Conservation (phyloP, 2,797 vertebrate genomes). For the Thamnophis elegans region DNA sequence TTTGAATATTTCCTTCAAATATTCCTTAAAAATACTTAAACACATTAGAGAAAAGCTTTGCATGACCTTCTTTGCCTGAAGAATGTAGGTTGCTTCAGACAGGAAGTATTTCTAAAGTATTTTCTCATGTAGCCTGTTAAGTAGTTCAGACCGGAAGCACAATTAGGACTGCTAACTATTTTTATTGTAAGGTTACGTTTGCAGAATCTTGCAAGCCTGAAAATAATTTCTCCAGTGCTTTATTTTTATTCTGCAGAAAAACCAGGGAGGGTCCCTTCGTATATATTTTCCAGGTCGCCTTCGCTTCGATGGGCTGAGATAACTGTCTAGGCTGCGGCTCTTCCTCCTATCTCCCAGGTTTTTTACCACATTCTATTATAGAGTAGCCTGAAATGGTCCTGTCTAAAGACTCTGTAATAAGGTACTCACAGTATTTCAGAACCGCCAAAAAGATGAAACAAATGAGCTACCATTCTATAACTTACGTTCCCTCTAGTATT, state of each 20-base stretch:
- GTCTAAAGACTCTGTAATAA: neutral
- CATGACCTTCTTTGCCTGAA: neutral
- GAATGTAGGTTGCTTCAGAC: neutral
- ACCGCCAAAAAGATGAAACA: neutral
- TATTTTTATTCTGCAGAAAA: neutral
- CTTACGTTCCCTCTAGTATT: neutral
- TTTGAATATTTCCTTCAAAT: neutral
- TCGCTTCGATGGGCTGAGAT: neutral
- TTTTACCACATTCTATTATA: neutral
- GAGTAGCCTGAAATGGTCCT: neutral
- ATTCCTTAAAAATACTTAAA: neutral
- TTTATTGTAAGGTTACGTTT: neutral
- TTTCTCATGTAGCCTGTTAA: neutral
- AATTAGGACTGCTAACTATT: neutral
- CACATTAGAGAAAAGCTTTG: neutral
- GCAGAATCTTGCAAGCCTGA: neutral
- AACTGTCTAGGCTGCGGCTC: neutral
- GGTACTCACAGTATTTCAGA: neutral
- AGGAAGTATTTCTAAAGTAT: neutral
- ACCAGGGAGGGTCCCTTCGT: neutral
- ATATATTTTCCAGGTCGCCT: neutral
- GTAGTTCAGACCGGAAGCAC: neutral
- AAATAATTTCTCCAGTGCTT: neutral
- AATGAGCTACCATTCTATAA: neutral
- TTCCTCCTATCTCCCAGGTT: neutral